Base-by-base conservation (phyloP, 2,888 invertebrate genomes). In the Auanema freiburgensis region DNA sequence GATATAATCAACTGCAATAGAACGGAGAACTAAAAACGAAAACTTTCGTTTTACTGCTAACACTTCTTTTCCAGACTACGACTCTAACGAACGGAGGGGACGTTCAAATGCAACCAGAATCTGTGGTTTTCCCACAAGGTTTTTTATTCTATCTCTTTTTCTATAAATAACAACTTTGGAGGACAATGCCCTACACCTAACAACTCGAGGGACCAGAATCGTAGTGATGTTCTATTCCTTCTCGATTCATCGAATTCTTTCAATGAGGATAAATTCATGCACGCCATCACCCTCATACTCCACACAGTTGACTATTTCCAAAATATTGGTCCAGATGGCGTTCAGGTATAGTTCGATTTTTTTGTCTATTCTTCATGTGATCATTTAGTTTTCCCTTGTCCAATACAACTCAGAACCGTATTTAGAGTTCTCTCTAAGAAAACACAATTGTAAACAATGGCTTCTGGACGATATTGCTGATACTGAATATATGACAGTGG, bases 401-500 rank as follows among this genome's bases (percentile, higher is more conserved):
- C 80, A 80, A 71, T 80, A 68, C 63, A 77, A 76, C 55, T 63
- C 66, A 53, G 79, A 80, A 42, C 79, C 80, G 2, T 78, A 76
- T 57, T 69, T 80, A 58, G 79, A 80, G 61, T 80, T 80, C 60
- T 79, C 80, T 10, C 66, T 80, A 44, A 65, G 79, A 12, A 67
- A 73, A 44, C 80, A 80, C 62, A 76, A 72, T 44, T 80, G 80
- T 57, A 71, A 78, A 55, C 67, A 77, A 25, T 65, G 66, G 8
- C 58, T 80, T 55, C 63, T 78, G 42, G 74, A 74, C 33, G 80
- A 80, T 57, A 80, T 80, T 50, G 63, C 67, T 16, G 73, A 77
- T 57, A 80, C 80, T 1, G 69, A 77, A 52, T 79, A 74, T 53
- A 73, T 77, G 74, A 73, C 64, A 53, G 63, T 72, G n/a, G 41